A percentile compares a stretch with the other conserved stretches of the same genome.
Evolutionary conservation across 1,140 invertebrate species (phyloP).

Genomic region (Diprion similis): DNA sequence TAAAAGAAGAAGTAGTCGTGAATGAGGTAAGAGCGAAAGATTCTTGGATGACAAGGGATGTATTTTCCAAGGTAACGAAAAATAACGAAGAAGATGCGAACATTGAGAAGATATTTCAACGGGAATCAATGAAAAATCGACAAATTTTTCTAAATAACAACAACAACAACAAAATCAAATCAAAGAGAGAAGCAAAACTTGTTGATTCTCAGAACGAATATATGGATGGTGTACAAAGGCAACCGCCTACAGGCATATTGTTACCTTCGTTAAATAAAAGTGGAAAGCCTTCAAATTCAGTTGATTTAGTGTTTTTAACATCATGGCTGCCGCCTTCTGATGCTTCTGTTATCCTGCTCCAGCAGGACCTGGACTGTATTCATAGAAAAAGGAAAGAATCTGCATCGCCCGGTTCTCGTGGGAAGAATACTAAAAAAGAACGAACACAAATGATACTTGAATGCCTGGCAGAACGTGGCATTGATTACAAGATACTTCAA

Average conservation of each 20-base stretch:
- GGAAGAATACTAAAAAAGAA: constrained; percentile 35
- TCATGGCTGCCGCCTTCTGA: constrained; percentile 62
- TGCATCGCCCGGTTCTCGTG: constrained; percentile 35
- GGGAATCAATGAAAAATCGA: constrained; percentile 30
- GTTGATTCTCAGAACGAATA: constrained; percentile 35
- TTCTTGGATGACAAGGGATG: not conserved
- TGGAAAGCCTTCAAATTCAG: constrained; percentile 36
- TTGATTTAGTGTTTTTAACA: constrained; percentile 65
- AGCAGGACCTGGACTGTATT: constrained; percentile 62
- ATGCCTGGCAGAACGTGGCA: constrained; percentile 57
- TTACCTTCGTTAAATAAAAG: constrained; percentile 49
- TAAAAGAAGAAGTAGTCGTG: not conserved
- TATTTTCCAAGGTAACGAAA: constrained; percentile 9
- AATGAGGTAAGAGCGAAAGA: not conserved
- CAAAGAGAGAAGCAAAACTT: constrained; percentile 20
- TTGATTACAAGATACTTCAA: constrained; percentile 50
- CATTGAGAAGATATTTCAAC: constrained; percentile 34
- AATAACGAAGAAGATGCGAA: constrained; percentile 28
- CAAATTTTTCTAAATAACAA: not conserved
- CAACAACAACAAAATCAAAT: constrained; percentile 11
- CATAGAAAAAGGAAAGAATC: constrained; percentile 45
- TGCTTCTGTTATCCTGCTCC: constrained; percentile 52
- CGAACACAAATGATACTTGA: constrained; percentile 42
- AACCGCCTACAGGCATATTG: constrained; percentile 53
- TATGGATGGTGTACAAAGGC: constrained; percentile 54